phyloP scores from a whole-genome alignment of 2,113 vertebrate species.

The Otis tarda region DNA sequence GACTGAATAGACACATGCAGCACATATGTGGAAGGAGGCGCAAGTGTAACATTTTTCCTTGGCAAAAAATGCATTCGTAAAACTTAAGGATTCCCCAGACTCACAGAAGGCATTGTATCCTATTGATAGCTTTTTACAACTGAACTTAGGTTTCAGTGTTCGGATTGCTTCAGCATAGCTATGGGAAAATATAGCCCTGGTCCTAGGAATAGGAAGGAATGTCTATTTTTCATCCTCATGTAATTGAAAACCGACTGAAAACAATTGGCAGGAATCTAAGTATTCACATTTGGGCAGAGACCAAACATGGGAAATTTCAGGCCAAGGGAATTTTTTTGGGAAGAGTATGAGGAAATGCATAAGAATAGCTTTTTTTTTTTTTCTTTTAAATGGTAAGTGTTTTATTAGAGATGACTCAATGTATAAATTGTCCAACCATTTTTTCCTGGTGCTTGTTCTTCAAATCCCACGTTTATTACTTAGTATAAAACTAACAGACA shows the following conservation, averaged over 20 bases:
- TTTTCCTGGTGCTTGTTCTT: not conserved
- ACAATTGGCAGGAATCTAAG: slow-evolving; percentile 38
- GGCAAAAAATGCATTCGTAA: slow-evolving; percentile 12
- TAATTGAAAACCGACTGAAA: slow-evolving; percentile 58
- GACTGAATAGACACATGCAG: slow-evolving; percentile 19
- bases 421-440: not conserved
- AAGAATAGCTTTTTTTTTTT: not conserved
- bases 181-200: slow-evolving; percentile 12
- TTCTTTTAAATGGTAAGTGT: not conserved
- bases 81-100: not conserved
- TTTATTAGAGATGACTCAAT: slow-evolving; percentile 25
- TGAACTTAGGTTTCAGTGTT: not conserved
- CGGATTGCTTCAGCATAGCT: not conserved
- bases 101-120: not conserved
- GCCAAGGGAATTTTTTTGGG: not conserved
- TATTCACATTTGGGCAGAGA: slow-evolving; percentile 40
- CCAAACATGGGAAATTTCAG: slow-evolving; percentile 32
- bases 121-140: slow-evolving; percentile 14
- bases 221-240: slow-evolving; percentile 34
- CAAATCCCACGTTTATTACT: slow-evolving; percentile 20
- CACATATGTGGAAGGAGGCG: slow-evolving; percentile 8
- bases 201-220: slow-evolving; percentile 45
- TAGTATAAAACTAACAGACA: slow-evolving; percentile 40
- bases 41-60: not conserved
- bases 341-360: not conserved